Conservation (phyloP, 1,140 invertebrate species). For the Nilaparvata lugens region DNA sequence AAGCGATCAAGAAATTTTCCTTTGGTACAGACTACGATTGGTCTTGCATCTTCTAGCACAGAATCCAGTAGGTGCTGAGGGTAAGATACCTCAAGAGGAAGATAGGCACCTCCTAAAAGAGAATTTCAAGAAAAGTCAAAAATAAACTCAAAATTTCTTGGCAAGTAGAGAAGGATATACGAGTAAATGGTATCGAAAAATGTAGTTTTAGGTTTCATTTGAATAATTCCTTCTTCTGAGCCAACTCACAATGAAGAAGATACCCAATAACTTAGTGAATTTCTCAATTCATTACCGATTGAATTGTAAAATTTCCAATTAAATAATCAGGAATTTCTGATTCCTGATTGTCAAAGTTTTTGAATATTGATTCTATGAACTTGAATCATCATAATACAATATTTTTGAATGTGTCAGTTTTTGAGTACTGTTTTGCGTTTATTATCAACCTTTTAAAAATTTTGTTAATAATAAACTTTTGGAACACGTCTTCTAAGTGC, state of each 20-base stretch:
- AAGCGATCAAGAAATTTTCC: conserved; percentile 7
- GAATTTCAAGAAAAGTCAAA: neutral
- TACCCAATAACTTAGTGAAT: neutral
- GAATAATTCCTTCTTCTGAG: neutral
- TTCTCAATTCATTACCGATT: too few species aligned
- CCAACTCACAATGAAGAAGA: neutral
- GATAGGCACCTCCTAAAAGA: conserved; percentile 21
- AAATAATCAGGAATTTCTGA: too few species aligned
- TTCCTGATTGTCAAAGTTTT: too few species aligned
- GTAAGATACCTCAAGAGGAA: conserved; percentile 41
- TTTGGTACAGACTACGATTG: conserved; percentile 24
- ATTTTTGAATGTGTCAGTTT: too few species aligned
- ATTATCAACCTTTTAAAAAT: too few species aligned
- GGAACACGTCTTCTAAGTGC: too few species aligned
- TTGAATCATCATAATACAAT: too few species aligned
- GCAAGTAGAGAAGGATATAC: neutral
- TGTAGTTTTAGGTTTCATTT: neutral
- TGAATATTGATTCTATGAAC: too few species aligned
- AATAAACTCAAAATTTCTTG: neutral
- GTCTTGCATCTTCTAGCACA: conserved; percentile 24
- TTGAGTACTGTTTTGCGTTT: too few species aligned
- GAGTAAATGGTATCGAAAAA: neutral
- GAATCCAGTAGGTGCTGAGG: conserved; percentile 28
- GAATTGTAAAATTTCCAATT: too few species aligned
- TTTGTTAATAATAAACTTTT: too few species aligned